phyloP scores from a whole-genome alignment of 2,113 vertebrate genomes.

The Cynopterus brachyotis region DNA sequence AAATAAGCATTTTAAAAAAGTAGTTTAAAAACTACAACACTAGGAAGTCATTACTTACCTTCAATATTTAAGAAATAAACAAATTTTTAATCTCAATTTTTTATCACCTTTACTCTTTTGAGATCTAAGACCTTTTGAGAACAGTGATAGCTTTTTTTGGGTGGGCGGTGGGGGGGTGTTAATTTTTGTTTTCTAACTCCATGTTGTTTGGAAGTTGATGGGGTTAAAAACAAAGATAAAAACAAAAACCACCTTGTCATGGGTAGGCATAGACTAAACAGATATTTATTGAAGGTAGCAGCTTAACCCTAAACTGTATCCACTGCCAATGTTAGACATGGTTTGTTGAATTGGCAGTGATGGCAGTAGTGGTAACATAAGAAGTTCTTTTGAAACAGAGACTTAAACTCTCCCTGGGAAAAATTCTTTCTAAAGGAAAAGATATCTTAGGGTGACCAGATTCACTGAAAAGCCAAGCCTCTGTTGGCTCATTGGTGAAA shows the following conservation, averaged over 20 bases:
- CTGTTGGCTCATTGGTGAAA: neutral
- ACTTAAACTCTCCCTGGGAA: neutral
- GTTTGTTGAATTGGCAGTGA: neutral
- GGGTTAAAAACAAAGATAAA: neutral
- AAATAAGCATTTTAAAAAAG: neutral
- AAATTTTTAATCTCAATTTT: neutral
- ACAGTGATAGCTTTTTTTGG: neutral
- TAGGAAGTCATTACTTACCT: neutral
- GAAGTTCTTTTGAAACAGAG: neutral
- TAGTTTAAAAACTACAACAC: neutral
- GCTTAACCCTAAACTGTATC: neutral
- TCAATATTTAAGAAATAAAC: neutral
- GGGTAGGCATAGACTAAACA: neutral
- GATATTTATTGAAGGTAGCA: neutral
- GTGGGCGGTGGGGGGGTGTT: too few relatives aligned
- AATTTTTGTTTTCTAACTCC: neutral
- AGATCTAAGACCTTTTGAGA: neutral
- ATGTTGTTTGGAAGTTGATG: neutral
- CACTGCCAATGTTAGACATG: neutral
- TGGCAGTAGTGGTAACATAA: neutral
- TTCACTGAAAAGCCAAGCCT: neutral
- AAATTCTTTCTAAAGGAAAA: neutral
- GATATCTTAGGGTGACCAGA: neutral
- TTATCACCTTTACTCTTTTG: neutral
- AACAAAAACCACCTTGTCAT: neutral